Evolutionary conservation across 2,797 vertebrate species (phyloP), one percentile per base, ranked within the genome.

Genomic region (Rhabdomys pumilio): DNA sequence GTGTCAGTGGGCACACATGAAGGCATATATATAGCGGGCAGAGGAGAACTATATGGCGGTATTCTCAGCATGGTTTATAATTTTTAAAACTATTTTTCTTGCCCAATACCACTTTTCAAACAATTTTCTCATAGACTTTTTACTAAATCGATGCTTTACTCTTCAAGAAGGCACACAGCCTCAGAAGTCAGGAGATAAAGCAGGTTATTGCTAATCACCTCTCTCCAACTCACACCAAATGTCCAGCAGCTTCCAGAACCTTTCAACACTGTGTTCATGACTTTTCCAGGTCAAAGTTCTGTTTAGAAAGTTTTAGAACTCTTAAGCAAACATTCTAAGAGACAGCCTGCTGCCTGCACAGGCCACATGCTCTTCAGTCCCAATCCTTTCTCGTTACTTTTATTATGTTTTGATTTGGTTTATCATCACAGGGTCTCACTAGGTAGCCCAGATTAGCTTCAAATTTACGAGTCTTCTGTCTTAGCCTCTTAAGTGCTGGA

Each of bases 121-220:
- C 17, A 94, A 91, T 88, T 4, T 44, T 93, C 61, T 85, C 31
- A 8, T 61, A 86, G 38, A 50, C 19, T 89, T 61, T 93, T 59
- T n/a, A 22, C n/a, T 94, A 92, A 96, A 94, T 94, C 77, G 87
- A 63, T 73, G n/a, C 5, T 95, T 96, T 90, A 85, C 3, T 88
- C 53, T 84, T 84, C 26, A 94, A 91, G 75, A 94, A 86, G 47
- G 67, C 44, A 93, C 75, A 95, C 69, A 94, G 41, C 44, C 73
- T 41, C 90, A 41, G 63, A 77, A 15, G 29, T 95, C 57, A 92
- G 22, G 44, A 81, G 81, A 88, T 41, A 96, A 31, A 73, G 17
- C 89, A 80, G 4, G 63, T 77, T 31, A 89, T 8, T 89, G 34
- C 96, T 47, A 81, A 88, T 31, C 69, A 85, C 50, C 19, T 17